Base-by-base conservation (phyloP, 2,888 invertebrate genomes). In the Eupithecia vulgata region DNA sequence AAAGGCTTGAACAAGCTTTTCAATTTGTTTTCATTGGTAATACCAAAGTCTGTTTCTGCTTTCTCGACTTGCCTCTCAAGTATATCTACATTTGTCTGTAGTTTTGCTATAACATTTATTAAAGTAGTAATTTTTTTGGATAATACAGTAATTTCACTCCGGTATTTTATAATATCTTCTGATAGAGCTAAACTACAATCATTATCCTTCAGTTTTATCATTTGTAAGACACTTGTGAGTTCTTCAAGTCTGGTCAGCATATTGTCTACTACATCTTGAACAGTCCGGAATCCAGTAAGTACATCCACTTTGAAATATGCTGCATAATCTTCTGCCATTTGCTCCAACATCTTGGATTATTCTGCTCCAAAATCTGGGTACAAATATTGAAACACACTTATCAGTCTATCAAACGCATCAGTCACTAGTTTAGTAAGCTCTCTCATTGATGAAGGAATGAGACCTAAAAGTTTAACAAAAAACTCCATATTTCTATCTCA, bases 231-330 rank as follows among this genome's bases (percentile, higher is more conserved):
- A 79, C 95, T 95, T 78, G 96, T 95, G 77, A 96, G 93, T 85
- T 96, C 96, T 86, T 96, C 96, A 35, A 96, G 89, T 75, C 96
- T 91, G 0, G 96, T 95, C 68, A 96, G 85, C 95, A 96, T 96
- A 82, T 96, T 96, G 79, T 96, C 96, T 62, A 96, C 95, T 73
- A 95, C 95, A 83, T 95, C 95, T 86, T 95, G 95, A 34, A 96
- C 94, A 4, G 95, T 95, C 86, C 94, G 93, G 81, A 95, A 95
- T 82, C 95, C 95, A 83, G 90, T 94, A 13, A 91, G 85, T 62
- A 95, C 86, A 85, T 95, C 95, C 65, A 95, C 85, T 80, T 95
- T 95, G 72, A 96, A 87, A 80, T 95, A 95, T 74, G 92, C 91
- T 37, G 95, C 88, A 85, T 96, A 96, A 81, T 95, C 95, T 71